phyloP scores from a whole-genome alignment of 1,140 invertebrate genomes.

The Cyrtorhinus lividipennis region DNA sequence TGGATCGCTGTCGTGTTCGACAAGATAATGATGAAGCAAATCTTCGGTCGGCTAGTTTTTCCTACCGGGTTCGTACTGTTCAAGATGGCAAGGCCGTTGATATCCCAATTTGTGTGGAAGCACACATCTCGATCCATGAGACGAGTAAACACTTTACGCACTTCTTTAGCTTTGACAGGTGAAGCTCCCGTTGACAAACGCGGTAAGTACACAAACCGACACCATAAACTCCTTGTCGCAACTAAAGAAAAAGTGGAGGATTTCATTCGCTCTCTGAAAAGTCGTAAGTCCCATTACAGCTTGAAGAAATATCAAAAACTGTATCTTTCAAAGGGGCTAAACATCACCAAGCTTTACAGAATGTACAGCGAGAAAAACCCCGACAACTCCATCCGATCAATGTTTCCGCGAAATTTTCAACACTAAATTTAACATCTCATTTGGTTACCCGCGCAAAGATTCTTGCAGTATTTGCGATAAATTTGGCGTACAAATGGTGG shows the following conservation, averaged over 20 bases:
- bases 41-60: too few species aligned
- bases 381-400: background rate
- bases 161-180: background rate
- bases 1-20: too few species aligned
- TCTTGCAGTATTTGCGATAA: slow-evolving; percentile 13
- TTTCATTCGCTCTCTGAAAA: background rate
- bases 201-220: background rate
- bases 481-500: background rate
- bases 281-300: background rate
- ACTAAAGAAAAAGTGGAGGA: background rate
- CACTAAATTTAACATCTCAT: slow-evolving; percentile 13
- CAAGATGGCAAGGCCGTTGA: too few species aligned
- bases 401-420: slow-evolving; percentile 2
- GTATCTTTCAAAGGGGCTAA: background rate
- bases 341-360: background rate
- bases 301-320: background rate
- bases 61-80: too few species aligned
- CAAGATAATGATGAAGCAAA: too few species aligned
- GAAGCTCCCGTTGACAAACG: background rate
- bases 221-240: background rate
- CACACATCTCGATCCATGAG: too few species aligned
- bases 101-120: too few species aligned
- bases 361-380: slow-evolving; percentile 11
- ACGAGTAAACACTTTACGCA: too few species aligned
- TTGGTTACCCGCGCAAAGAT: slow-evolving; percentile 20